Conservation (phyloP, 1,140 invertebrate species). For the Pantala flavescens region DNA sequence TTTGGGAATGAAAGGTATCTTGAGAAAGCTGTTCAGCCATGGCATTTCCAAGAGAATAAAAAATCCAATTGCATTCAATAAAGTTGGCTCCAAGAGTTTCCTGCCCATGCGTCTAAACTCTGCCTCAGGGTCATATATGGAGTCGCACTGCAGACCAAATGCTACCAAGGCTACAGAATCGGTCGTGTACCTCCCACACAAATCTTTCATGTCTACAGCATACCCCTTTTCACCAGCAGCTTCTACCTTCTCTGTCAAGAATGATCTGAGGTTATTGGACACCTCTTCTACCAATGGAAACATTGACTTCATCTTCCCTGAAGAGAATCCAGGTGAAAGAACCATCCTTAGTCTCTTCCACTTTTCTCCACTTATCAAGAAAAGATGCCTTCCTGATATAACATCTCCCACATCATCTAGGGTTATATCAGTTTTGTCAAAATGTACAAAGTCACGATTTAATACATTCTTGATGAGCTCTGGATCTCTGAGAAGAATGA, state of each 20-base stretch:
- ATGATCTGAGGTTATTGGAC: constrained; percentile 27
- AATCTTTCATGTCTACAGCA: constrained; percentile 26
- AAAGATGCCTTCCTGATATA: constrained; percentile 33
- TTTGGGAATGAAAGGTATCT: constrained; percentile 39
- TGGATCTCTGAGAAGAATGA: constrained; percentile 19
- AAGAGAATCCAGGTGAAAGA: constrained; percentile 42
- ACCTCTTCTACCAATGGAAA: constrained; percentile 40
- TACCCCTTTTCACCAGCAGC: constrained; percentile 26
- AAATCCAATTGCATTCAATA: neutral
- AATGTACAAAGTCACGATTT: constrained; percentile 31
- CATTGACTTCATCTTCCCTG: constrained; percentile 43
- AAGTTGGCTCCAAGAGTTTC: constrained; percentile 23
- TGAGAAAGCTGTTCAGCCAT: constrained; percentile 20
- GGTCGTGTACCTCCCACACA: constrained; percentile 27
- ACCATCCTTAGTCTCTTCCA: constrained; percentile 40
- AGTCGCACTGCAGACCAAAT: constrained; percentile 27
- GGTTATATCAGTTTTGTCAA: constrained; percentile 29
- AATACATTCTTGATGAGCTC: constrained; percentile 30
- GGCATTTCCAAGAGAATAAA: neutral
- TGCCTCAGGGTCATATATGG: neutral
- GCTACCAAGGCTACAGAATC: constrained; percentile 31
- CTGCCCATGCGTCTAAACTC: constrained; percentile 34
- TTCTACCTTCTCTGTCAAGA: constrained; percentile 26
- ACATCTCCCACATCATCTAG: constrained; percentile 32
- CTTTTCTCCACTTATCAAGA: constrained; percentile 30